Conservation (phyloP, 2,113 vertebrate genomes). For the Poecilia latipinna region DNA sequence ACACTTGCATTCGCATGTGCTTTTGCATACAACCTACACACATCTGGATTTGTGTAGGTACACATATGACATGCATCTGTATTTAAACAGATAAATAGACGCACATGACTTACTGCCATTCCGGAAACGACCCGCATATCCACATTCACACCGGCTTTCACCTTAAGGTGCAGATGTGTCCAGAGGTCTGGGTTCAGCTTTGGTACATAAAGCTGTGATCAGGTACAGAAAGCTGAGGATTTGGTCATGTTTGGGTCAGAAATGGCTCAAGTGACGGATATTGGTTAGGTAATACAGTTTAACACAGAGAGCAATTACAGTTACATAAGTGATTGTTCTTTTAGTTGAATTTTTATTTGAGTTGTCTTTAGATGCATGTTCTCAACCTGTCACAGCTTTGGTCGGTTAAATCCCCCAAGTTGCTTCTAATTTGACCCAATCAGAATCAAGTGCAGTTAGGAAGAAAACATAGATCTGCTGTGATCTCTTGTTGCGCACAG, state of each 20-base stretch:
- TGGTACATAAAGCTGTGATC: slow-evolving; percentile 5
- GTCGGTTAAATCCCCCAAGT: background rate
- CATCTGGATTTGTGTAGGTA: slow-evolving; percentile 9
- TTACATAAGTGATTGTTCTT: background rate
- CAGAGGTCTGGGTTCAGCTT: slow-evolving; percentile 24
- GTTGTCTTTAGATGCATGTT: background rate
- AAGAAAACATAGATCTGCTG: background rate
- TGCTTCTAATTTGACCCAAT: slow-evolving; percentile 4
- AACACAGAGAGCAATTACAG: background rate
- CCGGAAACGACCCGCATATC: slow-evolving; percentile 16
- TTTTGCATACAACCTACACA: slow-evolving; percentile 18
- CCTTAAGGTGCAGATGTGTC: slow-evolving; percentile 4
- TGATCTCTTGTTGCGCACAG: background rate
- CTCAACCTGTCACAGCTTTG: background rate
- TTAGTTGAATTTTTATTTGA: background rate
- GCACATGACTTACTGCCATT: background rate
- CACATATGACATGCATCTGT: background rate
- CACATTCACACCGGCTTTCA: slow-evolving; percentile 4
- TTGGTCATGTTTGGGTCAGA: background rate
- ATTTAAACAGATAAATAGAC: slow-evolving; percentile 4
- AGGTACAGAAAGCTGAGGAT: slow-evolving; percentile 34
- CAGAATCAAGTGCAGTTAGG: background rate
- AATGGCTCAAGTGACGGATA: background rate
- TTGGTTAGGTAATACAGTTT: background rate
- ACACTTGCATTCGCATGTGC: slow-evolving; percentile 18